A percentile compares a stretch with the other conserved stretches of the same genome.
Evolutionary conservation across 2,113 vertebrate genomes (phyloP).

Genomic region (Marmota monax): DNA sequence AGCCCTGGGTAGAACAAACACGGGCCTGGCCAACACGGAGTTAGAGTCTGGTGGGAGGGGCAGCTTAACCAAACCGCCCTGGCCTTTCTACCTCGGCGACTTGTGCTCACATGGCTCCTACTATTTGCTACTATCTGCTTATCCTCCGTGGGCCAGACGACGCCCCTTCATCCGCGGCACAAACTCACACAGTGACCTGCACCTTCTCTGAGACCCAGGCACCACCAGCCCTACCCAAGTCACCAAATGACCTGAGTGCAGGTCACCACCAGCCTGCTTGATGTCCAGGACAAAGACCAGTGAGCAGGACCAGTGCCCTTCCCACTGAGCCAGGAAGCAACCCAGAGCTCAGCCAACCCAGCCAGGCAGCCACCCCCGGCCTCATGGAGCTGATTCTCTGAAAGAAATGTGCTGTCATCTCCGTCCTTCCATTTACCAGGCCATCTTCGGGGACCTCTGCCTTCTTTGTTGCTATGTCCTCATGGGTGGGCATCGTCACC

Average conservation of each 20-base stretch:
- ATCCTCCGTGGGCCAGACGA: neutral
- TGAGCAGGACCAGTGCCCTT: neutral
- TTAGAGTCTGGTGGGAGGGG: neutral
- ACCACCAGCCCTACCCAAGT: neutral
- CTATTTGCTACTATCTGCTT: neutral
- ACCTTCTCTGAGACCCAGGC: neutral
- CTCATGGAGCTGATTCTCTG: neutral
- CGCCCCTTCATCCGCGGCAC: neutral
- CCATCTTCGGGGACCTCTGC: neutral
- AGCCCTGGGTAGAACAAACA: neutral
- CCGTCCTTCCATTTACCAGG: no score
- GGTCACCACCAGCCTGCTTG: neutral
- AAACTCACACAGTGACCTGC: neutral
- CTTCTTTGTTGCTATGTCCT: neutral
- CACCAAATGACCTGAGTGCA: fast-evolving
- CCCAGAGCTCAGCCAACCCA: neutral
- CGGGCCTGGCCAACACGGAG: neutral
- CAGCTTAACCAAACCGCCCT: neutral
- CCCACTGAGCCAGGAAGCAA: neutral
- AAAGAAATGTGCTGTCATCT: neutral
- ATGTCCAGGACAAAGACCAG: neutral
- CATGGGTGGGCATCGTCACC: neutral
- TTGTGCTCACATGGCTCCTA: neutral
- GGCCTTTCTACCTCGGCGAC: neutral
- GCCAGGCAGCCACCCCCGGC: neutral